Evolutionary conservation across 2,797 vertebrate genomes (phyloP), one percentile per base, ranked within the genome.

Genomic region (Brotogeris chrysoptera): DNA sequence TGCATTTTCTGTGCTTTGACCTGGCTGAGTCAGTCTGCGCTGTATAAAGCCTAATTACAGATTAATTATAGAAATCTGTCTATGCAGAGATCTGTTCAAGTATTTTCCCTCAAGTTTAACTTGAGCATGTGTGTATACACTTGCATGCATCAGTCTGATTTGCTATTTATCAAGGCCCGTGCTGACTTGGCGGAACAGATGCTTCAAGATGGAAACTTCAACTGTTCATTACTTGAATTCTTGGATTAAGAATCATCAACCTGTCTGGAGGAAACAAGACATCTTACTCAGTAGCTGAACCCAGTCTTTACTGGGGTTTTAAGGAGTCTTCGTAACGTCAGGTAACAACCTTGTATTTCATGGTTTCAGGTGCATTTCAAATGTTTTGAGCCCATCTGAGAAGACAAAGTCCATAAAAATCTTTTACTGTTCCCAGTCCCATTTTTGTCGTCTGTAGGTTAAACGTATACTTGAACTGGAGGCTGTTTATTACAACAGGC

Each of bases 121-220:
- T 81, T 70, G 77, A 90, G 86, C 80, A 83, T 83, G 90, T 95
- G 84, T 92, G 90, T 93, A 87, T 82, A 83, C 83, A 95, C 96
- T 94, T 91, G 94, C 88, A 87, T 96, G 94, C 92, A 97, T 97
- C 92, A 94, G 92, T 92, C 91, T 91, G 84, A 92, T 95, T 95
- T 96, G 95, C 92, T 96, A 82, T 96, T 94, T 96, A 93, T 97
- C 97, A 95, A 96, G 95, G 92, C 94, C 86, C 93, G 96, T 94
- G 94, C 94, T 96, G 94, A 96, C 94, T 96, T 96, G 94, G 95
- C 41, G 6, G 93, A 97, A 95, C 96, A 97, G 95, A 94, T 95
- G 91, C 95, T 97, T 96, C 94, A 94, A 95, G 92, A 95, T 95
- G 88, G 94, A 96, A 96, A 96, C 89, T 96, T 96, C 90, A 96